Evolutionary conservation across 2,888 invertebrate genomes (phyloP).

Genomic region (Amphiduros pacificus): DNA sequence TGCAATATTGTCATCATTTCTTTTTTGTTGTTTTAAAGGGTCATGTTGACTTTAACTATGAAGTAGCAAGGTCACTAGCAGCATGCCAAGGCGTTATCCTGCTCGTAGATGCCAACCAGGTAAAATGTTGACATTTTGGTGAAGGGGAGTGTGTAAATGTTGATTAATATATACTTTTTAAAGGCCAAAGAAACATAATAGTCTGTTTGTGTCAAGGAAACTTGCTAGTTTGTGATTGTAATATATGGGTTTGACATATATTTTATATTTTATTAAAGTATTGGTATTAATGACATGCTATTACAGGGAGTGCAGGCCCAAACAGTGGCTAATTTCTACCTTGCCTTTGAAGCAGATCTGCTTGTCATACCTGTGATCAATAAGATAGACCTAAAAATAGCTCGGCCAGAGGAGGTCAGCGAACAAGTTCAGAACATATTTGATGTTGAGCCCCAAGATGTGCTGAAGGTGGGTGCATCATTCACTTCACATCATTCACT

Average conservation of each 20-base stretch:
- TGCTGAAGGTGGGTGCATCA: slow-evolving; percentile 75
- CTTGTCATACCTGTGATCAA: slow-evolving; percentile 89
- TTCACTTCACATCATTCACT: no score
- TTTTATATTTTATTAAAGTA: no score
- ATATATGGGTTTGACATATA: no score
- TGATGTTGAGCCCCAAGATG: slow-evolving; percentile 72
- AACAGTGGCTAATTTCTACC: slow-evolving; percentile 93
- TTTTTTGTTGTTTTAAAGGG: slow-evolving; percentile 63
- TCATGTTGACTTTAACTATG: slow-evolving; percentile 96
- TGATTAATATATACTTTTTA: neutral
- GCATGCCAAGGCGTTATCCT: slow-evolving; percentile 95
- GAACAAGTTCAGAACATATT: slow-evolving; percentile 80
- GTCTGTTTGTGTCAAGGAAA: no score
- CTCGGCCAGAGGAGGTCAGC: slow-evolving; percentile 80
- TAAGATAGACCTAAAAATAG: slow-evolving; percentile 92
- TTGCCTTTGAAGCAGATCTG: slow-evolving; percentile 82
- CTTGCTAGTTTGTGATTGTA: no score
- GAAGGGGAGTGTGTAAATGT: no score
- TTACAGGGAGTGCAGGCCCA: slow-evolving; percentile 85
- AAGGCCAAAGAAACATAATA: no score
- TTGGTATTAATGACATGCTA: no score
- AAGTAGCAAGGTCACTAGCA: slow-evolving; percentile 86
- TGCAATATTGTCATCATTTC: no score
- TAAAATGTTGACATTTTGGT: neutral
- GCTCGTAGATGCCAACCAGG: slow-evolving; percentile 89